phyloP scores from a whole-genome alignment of 1,140 invertebrate species.

The Goniozus legneri region DNA sequence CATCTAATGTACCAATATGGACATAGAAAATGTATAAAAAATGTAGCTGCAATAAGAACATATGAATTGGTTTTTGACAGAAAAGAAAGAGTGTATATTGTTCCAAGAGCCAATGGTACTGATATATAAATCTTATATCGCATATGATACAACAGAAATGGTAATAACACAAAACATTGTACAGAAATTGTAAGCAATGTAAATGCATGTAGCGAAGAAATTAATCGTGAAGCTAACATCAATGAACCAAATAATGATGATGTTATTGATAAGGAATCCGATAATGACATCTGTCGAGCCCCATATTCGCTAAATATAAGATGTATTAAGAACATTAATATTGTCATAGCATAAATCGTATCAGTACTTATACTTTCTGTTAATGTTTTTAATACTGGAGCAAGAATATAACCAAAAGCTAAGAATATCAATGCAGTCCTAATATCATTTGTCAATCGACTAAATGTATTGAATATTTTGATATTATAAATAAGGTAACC shows the following conservation, averaged over 20 bases:
- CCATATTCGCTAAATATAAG: slow-evolving; percentile 91
- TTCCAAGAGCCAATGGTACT: slow-evolving; percentile 27
- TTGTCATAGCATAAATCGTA: slow-evolving; percentile 90
- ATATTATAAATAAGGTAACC: slow-evolving; percentile 60
- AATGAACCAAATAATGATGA: slow-evolving; percentile 90
- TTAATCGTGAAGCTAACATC: slow-evolving; percentile 87
- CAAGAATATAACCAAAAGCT: slow-evolving; percentile 79
- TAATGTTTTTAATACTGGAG: slow-evolving; percentile 88
- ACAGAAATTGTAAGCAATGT: slow-evolving; percentile 82
- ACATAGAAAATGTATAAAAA: slow-evolving; percentile 71
- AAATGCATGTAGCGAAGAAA: slow-evolving; percentile 82
- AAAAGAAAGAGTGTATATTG: slow-evolving; percentile 55
- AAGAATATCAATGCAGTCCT: slow-evolving; percentile 75
- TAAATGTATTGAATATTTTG: slow-evolving; percentile 36
- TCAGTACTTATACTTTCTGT: slow-evolving; percentile 96
- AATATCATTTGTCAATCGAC: slow-evolving; percentile 56
- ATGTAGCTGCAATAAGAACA: slow-evolving; percentile 61
- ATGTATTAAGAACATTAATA: slow-evolving; percentile 83
- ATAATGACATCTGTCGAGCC: slow-evolving; percentile 73
- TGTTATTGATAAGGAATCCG: slow-evolving; percentile 82
- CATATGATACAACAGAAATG: slow-evolving; percentile 63
- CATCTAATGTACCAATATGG: slow-evolving; percentile 76
- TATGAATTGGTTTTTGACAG: slow-evolving; percentile 59
- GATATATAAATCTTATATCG: slow-evolving; percentile 38
- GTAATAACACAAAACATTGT: slow-evolving; percentile 84